phyloP scores from a whole-genome alignment of 2,797 vertebrate species.

The Petrocephalus sullivani region DNA sequence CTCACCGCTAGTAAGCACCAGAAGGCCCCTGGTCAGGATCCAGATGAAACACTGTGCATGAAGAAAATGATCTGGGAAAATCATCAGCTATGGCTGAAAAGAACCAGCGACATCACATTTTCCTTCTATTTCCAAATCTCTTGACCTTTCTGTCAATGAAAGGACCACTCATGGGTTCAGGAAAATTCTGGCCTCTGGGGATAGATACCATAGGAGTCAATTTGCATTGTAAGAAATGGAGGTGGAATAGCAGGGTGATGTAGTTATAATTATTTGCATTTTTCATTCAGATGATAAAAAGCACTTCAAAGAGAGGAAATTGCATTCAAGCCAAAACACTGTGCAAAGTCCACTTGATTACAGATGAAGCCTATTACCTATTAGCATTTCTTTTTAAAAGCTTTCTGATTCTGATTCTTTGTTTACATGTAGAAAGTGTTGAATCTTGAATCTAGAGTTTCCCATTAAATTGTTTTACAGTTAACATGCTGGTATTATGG shows the following conservation, averaged over 20 bases:
- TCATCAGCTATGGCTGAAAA: slow-evolving; percentile 17
- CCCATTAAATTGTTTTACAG: neutral
- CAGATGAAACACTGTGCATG: slow-evolving; percentile 4
- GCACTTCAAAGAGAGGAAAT: neutral
- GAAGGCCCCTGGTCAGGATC: neutral
- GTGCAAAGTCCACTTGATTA: neutral
- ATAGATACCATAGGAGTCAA: neutral
- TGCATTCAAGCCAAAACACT: neutral
- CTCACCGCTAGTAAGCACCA: neutral
- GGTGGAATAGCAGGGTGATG: neutral
- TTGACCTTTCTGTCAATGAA: neutral
- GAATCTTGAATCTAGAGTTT: neutral
- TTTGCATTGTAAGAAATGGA: neutral
- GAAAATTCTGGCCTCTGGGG: neutral
- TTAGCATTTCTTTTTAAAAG: neutral
- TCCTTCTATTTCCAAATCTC: slow-evolving; percentile 13
- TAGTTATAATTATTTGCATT: neutral
- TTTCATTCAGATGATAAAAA: neutral
- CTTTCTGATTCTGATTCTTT: neutral
- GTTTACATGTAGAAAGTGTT: neutral
- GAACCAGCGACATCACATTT: slow-evolving; percentile 13
- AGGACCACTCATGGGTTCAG: neutral
- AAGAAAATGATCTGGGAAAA: slow-evolving; percentile 14
- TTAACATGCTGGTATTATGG: neutral
- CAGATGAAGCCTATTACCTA: neutral